phyloP scores from a whole-genome alignment of 2,888 invertebrate genomes.

The Alcis repandata region DNA sequence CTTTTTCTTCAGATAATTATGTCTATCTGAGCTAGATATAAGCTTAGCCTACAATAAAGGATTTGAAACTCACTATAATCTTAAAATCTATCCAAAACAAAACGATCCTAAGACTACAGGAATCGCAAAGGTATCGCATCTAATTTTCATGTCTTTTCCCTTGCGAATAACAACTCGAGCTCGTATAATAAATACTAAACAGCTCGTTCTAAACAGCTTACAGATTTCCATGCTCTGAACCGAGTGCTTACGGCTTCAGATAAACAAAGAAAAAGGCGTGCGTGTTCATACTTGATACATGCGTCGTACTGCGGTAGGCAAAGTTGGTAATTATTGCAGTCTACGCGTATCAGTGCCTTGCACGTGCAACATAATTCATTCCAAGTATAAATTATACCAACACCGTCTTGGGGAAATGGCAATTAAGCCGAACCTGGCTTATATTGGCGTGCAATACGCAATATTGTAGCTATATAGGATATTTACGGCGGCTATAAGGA shows the following conservation, averaged over 20 bases:
- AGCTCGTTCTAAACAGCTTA: no score
- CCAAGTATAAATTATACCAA: conserved; percentile 71
- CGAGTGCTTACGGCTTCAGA: background rate
- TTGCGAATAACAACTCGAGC: no score
- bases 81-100: no score
- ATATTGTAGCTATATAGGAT: conserved; percentile 32
- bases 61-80: no score
- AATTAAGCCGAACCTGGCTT: conserved; percentile 70
- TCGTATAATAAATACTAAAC: no score
- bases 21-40: no score
- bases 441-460: conserved; percentile 60
- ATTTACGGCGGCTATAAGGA: conserved; percentile 35
- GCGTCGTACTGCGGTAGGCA: conserved; percentile 8
- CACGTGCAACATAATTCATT: conserved; percentile 67
- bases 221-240: background rate
- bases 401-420: conserved; percentile 70
- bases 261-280: background rate
- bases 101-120: no score
- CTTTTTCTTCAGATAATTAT: no score
- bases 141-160: no score
- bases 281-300: background rate
- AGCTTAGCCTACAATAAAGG: no score
- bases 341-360: conserved; percentile 55
- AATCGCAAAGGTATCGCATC: no score
- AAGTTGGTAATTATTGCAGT: conserved; percentile 53